Conservation (phyloP, 2,797 vertebrate genomes). For the Emys orbicularis region DNA sequence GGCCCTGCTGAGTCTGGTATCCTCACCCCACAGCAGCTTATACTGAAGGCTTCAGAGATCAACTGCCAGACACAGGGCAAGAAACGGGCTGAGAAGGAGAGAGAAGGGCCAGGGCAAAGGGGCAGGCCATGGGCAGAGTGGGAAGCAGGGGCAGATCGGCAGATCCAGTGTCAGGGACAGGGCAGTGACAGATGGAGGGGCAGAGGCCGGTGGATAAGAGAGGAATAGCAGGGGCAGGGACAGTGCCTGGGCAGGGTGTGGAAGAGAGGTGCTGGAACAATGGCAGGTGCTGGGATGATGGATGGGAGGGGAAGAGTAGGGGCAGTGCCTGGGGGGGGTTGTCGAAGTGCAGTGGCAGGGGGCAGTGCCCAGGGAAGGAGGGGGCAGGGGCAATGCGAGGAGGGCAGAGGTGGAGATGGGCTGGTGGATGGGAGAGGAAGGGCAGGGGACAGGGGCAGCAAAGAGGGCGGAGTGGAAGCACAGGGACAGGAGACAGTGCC, state of each 20-base stretch:
- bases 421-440: constrained; percentile 24
- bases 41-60: not conserved
- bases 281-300: accelerated
- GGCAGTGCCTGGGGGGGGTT: not conserved
- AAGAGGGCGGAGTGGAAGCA: constrained; percentile 1
- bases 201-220: accelerated
- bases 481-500: too few relatives aligned
- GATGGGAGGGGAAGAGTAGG: not conserved
- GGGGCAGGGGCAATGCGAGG: not conserved
- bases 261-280: not conserved
- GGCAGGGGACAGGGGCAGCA: constrained; percentile 48
- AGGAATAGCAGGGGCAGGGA: not conserved
- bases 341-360: not conserved
- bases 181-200: not conserved
- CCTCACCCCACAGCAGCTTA: not conserved
- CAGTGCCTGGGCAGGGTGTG: accelerated
- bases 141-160: not conserved
- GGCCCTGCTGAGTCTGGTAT: not conserved
- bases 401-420: not conserved
- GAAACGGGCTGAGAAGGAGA: not conserved
- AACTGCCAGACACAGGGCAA: not conserved
- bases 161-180: not conserved
- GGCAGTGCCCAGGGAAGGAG: not conserved
- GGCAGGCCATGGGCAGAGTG: too few relatives aligned
- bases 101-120: too few relatives aligned